These are phyloP conservation scores for Mallateleia sp. DNA, from an alignment of 2,888 invertebrate genomes.

Conservation along the genomic window DNA sequence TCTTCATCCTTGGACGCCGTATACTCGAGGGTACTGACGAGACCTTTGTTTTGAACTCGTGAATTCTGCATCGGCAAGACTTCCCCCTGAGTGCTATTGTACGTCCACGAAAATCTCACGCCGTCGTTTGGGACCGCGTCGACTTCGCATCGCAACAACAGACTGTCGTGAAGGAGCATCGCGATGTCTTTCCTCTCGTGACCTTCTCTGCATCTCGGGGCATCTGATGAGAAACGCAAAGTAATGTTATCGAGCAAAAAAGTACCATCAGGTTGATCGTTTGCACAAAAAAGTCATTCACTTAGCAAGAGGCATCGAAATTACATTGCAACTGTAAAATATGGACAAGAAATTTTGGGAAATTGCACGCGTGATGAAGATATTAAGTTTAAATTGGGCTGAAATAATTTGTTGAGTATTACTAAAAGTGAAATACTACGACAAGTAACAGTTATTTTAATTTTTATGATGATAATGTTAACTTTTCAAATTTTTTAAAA, in stretches of 20 bases:
- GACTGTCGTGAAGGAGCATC: conserved; percentile 93
- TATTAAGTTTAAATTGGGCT: no score
- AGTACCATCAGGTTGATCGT: not conserved
- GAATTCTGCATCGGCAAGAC: conserved; percentile 93
- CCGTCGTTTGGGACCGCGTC: conserved; percentile 94
- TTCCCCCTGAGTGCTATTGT: conserved; percentile 94
- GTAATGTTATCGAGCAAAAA: conserved; percentile 89
- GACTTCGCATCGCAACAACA: conserved; percentile 95
- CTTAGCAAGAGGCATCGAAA: not conserved
- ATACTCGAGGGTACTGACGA: conserved; percentile 91
- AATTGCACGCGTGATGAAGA: no score
- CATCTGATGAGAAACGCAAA: conserved; percentile 94
- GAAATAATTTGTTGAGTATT: no score
- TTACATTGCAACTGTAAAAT: no score
- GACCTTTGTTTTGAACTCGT: conserved; percentile 90
- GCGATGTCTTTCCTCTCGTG: conserved; percentile 93
- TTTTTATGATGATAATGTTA: no score
- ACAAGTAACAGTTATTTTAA: no score
- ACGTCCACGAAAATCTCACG: conserved; percentile 95
- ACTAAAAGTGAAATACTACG: no score
- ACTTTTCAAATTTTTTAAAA: no score
- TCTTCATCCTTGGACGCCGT: conserved; percentile 91
- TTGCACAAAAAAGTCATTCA: not conserved
- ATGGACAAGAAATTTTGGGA: no score
- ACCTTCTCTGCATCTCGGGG: conserved; percentile 94